Percentiles rank a stretch among this genome's conserved stretches.
phyloP scores from a whole-genome alignment of 2,888 invertebrate species.

The Lepidonotus clava region DNA sequence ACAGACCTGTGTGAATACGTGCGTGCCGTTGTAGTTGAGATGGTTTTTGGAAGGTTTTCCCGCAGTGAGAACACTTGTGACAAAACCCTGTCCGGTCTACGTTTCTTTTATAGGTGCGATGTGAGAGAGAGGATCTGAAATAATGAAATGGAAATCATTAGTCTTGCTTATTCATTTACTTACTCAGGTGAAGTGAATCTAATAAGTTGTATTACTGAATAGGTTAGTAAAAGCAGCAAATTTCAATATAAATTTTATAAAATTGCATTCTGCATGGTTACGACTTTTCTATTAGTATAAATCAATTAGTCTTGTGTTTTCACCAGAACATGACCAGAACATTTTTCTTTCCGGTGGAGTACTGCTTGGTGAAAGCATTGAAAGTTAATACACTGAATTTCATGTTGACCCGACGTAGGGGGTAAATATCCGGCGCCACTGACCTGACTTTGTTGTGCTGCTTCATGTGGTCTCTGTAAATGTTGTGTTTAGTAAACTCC shows the following conservation, averaged over 20 bases:
- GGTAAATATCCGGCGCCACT: slow-evolving; percentile 63
- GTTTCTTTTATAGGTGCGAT: slow-evolving; percentile 78
- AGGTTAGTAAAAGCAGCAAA: too few relatives aligned
- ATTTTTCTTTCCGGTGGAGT: too few relatives aligned
- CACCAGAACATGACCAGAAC: too few relatives aligned
- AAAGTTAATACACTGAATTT: too few relatives aligned
- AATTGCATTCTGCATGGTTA: too few relatives aligned
- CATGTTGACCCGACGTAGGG: not conserved
- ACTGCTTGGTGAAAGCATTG: too few relatives aligned
- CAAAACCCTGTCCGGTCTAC: slow-evolving; percentile 78
- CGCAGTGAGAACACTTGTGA: slow-evolving; percentile 81
- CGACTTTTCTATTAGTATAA: too few relatives aligned
- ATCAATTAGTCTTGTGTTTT: too few relatives aligned
- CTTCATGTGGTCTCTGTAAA: slow-evolving; percentile 79
- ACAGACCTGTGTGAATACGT: slow-evolving; percentile 86
- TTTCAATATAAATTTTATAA: too few relatives aligned
- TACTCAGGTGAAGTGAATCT: too few relatives aligned
- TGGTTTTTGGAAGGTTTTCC: slow-evolving; percentile 84
- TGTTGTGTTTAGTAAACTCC: slow-evolving; percentile 74
- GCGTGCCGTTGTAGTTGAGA: slow-evolving; percentile 85
- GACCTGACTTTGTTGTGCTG: slow-evolving; percentile 83
- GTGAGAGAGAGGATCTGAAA: slow-evolving; percentile 78
- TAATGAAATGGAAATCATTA: not conserved
- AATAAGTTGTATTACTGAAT: too few relatives aligned
- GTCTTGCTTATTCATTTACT: not conserved